A percentile compares a stretch with the other conserved stretches of the same genome.
These are phyloP conservation scores for Cetonia aurata DNA, from an alignment of 2,888 invertebrate genomes.

Conservation along the genomic window DNA sequence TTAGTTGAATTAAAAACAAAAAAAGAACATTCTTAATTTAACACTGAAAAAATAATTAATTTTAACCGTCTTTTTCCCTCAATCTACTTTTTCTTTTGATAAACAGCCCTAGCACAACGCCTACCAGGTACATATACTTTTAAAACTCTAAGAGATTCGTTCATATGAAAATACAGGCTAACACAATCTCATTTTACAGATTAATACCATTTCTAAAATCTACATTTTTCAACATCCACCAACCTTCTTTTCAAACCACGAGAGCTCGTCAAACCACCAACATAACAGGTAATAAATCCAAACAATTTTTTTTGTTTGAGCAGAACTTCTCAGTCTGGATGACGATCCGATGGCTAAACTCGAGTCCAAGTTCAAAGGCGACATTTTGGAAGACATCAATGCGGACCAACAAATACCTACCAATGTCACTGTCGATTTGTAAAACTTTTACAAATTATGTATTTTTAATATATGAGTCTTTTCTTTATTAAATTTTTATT, in stretches of 20 bases:
- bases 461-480: conserved; percentile 2
- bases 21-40: too few relatives aligned
- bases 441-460: neutral
- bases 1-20: too few relatives aligned
- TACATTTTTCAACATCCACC: conserved; percentile 1
- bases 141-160: too few relatives aligned
- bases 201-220: neutral
- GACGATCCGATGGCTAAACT: conserved; percentile 45
- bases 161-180: too few relatives aligned
- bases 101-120: too few relatives aligned
- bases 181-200: neutral
- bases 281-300: neutral
- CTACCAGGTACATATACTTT: too few relatives aligned
- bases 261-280: too few relatives aligned
- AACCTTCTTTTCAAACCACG: neutral
- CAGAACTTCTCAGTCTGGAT: conserved; percentile 5
- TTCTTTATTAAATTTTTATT: neutral
- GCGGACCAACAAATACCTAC: conserved; percentile 17
- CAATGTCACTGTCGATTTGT: conserved; percentile 13
- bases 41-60: too few relatives aligned
- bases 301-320: neutral
- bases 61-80: too few relatives aligned
- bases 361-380: conserved; percentile 43
- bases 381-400: conserved; percentile 42
- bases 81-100: too few relatives aligned